Evolutionary conservation across 1,140 invertebrate species (phyloP), one percentile per base, ranked within the genome.

Genomic region (Cydia strobilella): DNA sequence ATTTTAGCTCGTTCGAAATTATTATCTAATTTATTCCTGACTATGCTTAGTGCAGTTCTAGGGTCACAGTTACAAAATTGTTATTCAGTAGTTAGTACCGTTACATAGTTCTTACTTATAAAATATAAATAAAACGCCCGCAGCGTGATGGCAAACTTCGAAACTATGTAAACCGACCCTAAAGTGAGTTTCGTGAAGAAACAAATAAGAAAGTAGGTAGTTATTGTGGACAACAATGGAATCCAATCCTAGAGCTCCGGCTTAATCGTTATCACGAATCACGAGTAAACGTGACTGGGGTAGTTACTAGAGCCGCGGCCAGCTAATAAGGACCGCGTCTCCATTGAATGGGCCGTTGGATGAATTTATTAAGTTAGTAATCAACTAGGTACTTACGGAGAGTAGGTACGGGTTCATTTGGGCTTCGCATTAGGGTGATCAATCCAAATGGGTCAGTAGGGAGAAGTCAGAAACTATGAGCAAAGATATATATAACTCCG

Each of bases 201-300:
- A 69, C 13, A 39, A 69, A 69, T 69, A 15, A 35, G 31, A 69
- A 39, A 69, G 65, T 69, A 18, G 12, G n/a, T n/a, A 31, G 5
- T 35, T 69, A n/a, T 69, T 35, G 5, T 69, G 65, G 31, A 69
- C 31, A 69, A 69, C 65, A 42, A 69, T 69, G 65, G 31, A 18
- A n/a, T n/a, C 9, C 15, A 27, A 35, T 18, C 7, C 27, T 10
- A 35, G 65, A 69, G 65, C 13, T 20, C 31, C 31, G 65, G 31
- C 31, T n/a, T 69, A 69, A 69, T 39, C 78, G 79, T 79, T 79
- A 79, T 82, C 84, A 85, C 84, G 82, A 85, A 79, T 82, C 84
- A 85, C 84, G 82, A 85, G 63, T 69, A 77, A 77, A 85, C 84
- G 84, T 85, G 84, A 85, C 80, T 80, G 18, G 81, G 79, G 69